These are phyloP conservation scores for Rotaria macrura DNA, from an alignment of 2,888 invertebrate genomes.

Conservation along the genomic window DNA sequence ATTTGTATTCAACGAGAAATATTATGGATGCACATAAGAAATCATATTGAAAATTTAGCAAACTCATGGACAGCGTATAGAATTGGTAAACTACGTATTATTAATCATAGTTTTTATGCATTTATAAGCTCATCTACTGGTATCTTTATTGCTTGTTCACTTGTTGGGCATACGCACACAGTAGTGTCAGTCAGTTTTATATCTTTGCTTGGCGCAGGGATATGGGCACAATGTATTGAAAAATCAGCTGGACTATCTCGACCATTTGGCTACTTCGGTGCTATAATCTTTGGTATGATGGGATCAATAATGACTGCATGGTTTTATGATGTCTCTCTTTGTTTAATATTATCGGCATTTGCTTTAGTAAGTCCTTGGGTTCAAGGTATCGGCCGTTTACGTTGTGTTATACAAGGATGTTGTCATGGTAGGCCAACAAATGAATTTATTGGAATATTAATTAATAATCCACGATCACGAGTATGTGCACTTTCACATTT, in stretches of 20 bases:
- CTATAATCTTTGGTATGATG: background rate
- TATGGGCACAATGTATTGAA: background rate
- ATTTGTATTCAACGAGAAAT: background rate
- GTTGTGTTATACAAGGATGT: background rate
- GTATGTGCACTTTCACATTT: background rate
- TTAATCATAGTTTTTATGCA: background rate
- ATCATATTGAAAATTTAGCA: background rate
- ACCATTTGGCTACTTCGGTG: background rate
- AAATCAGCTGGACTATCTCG: background rate
- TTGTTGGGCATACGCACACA: background rate
- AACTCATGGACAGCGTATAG: background rate
- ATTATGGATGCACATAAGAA: background rate
- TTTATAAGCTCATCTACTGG: background rate
- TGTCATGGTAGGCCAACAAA: background rate
- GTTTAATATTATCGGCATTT: background rate
- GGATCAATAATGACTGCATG: background rate
- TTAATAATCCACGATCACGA: background rate
- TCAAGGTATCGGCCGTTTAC: background rate
- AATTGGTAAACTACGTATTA: background rate
- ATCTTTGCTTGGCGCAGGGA: background rate
- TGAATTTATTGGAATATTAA: background rate
- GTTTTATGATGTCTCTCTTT: background rate
- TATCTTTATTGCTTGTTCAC: background rate
- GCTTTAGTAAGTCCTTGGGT: background rate
- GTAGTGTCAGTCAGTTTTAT: background rate